Evolutionary conservation across 2,888 invertebrate genomes (phyloP).

Genomic region (Anorthoa munda): DNA sequence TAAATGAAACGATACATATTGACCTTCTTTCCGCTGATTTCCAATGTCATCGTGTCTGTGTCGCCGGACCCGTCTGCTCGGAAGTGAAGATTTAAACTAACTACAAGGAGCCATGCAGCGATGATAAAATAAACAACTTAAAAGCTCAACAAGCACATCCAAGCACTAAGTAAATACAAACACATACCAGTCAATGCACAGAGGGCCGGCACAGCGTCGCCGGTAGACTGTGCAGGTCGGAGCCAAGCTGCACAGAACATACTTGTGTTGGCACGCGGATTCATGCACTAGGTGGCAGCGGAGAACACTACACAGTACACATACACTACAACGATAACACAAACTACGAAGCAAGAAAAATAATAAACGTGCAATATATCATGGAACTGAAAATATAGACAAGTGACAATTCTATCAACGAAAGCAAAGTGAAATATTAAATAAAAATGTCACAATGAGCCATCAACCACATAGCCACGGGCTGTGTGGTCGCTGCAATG

Average conservation of each 20-base stretch:
- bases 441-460: too few relatives aligned
- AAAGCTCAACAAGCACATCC: not conserved
- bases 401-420: too few relatives aligned
- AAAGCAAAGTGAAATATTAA: too few relatives aligned
- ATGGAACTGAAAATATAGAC: not conserved
- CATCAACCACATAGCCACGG: too few relatives aligned
- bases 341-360: slow-evolving; percentile 55
- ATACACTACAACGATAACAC: slow-evolving; percentile 68
- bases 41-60: too few relatives aligned
- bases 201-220: slow-evolving; percentile 83
- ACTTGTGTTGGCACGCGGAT: slow-evolving; percentile 85
- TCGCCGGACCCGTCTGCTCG: too few relatives aligned
- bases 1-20: too few relatives aligned
- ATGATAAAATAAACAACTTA: not conserved
- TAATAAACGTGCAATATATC: slow-evolving; percentile 27
- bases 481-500: too few relatives aligned
- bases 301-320: slow-evolving; percentile 80
- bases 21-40: too few relatives aligned
- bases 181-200: slow-evolving; percentile 86
- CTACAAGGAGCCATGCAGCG: not conserved
- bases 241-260: slow-evolving; percentile 85
- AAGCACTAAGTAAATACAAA: slow-evolving; percentile 13
- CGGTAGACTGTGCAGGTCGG: slow-evolving; percentile 83
- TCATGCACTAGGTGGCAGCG: slow-evolving; percentile 88
- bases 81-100: not conserved